Percentiles rank a stretch among this genome's conserved stretches.
Evolutionary conservation across 2,113 vertebrate species (phyloP).

Genomic region (Bambusicola thoracicus): DNA sequence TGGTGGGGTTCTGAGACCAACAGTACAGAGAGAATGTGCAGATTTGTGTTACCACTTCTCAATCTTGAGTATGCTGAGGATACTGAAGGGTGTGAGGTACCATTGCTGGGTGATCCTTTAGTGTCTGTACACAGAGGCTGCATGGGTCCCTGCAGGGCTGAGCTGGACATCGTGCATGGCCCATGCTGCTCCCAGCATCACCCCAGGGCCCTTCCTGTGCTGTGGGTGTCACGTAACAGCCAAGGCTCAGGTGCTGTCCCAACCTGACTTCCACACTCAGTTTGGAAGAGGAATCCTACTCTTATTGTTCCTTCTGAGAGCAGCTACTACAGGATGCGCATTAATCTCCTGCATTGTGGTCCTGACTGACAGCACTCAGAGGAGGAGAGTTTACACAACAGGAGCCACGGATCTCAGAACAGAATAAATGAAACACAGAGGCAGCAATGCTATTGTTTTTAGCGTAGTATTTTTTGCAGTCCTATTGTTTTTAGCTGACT

Average conservation of each 20-base stretch:
- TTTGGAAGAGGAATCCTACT: not conserved
- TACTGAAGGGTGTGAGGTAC: not conserved
- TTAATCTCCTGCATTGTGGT: not conserved
- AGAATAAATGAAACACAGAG: not conserved
- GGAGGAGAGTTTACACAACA: constrained; percentile 18
- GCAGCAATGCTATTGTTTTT: not conserved
- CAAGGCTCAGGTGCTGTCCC: not conserved
- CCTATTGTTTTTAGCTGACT: constrained; percentile 34
- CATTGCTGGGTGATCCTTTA: not conserved
- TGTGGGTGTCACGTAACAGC: accelerated
- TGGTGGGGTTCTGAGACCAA: accelerated
- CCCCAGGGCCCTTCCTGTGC: accelerated
- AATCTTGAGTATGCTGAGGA: not conserved
- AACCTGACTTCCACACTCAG: not conserved
- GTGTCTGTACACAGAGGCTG: not conserved
- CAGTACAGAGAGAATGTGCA: not conserved
- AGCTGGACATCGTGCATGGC: accelerated
- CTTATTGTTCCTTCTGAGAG: not conserved
- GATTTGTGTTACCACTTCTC: not conserved
- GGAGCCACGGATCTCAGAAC: not conserved
- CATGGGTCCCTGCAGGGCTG: not conserved
- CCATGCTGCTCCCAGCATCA: accelerated
- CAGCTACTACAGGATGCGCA: accelerated
- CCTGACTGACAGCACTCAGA: not conserved
- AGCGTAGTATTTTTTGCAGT: not conserved